Evolutionary conservation across 2,113 vertebrate species (phyloP), one percentile per base, ranked within the genome.

Genomic region (Eulemur macaco): DNA sequence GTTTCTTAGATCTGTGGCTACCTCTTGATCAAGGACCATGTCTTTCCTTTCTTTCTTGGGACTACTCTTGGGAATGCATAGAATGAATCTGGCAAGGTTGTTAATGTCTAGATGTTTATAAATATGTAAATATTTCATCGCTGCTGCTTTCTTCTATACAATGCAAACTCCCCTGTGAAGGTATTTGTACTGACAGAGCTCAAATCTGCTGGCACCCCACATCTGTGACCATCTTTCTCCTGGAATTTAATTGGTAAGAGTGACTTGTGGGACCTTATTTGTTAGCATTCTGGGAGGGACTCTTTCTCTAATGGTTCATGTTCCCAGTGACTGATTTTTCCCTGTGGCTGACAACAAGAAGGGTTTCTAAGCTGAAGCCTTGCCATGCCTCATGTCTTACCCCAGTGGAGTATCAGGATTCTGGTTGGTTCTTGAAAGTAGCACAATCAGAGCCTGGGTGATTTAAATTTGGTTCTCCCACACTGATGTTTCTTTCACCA

Each of bases 221-320:
- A 97, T 93, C 86, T 90, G 94, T 94, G 71, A 69, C 69, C 85
- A 71, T 88, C 85, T 92, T 91, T 85, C 82, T 97, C 58, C 73
- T 93, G 50, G 78, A 97, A 92, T 95, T 93, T 94, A 96, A 94
- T 86, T 95, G 95, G 78, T 74, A 94, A 91, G 63, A 84, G 56
- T 71, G 50, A 63, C 91, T 80, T 7, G 0, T 8, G 45, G 86
- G 83, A 81, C 82, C 27, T 42, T 45, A 89, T 94, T 95, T 91
- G 74, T 82, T 86, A 64, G 86, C 74, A 77, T 58, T 83, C 17
- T 64, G 91, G 90, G 56, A 31, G 31, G 81, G 34, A 91, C 58
- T 42, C 31, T 78, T 96, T 66, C 85, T 89, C 83, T 83, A 77
- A 82, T 45, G 47, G 69, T 37, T 85, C 37, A 3, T 63, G 52